Conservation (phyloP, 2,797 vertebrate species). For the Chrosomus eos region DNA sequence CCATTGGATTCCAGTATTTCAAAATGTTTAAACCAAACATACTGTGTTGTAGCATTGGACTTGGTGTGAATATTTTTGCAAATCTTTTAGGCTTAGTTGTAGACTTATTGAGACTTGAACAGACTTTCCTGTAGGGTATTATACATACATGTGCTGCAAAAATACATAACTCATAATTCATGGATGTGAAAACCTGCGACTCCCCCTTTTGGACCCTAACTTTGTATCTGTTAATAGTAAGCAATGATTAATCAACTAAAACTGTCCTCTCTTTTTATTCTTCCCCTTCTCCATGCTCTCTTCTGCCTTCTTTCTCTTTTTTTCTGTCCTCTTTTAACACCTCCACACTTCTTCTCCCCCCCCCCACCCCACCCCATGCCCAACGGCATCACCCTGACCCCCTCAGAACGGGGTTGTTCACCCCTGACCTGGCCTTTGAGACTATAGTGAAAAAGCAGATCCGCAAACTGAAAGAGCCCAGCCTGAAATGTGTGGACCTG, state of each 20-base stretch:
- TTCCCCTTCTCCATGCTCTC: slow-evolving; percentile 48
- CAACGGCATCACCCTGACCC: slow-evolving; percentile 20
- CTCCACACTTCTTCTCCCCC: slow-evolving; percentile 38
- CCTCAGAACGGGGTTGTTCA: slow-evolving; percentile 91
- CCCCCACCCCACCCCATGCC: not conserved
- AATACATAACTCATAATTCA: not conserved
- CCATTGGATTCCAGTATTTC: not conserved
- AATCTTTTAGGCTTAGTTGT: not conserved
- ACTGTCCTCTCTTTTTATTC: slow-evolving; percentile 61
- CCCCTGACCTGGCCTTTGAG: slow-evolving; percentile 92
- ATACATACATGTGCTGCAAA: not conserved
- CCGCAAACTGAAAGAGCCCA: slow-evolving; percentile 91
- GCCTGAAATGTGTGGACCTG: slow-evolving; percentile 92
- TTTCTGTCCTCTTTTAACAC: slow-evolving; percentile 56
- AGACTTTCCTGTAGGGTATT: not conserved
- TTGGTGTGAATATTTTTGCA: not conserved
- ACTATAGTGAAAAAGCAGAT: slow-evolving; percentile 95
- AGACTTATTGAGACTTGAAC: not conserved
- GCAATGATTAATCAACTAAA: slow-evolving; percentile 75
- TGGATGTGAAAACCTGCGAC: slow-evolving; percentile 70
- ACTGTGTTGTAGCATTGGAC: not conserved
- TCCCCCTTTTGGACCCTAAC: slow-evolving; percentile 66
- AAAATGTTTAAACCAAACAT: not conserved
- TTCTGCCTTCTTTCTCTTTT: slow-evolving; percentile 15
- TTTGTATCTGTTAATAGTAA: slow-evolving; percentile 62